phyloP scores from a whole-genome alignment of 2,113 vertebrate species.

The Aldabrachelys gigantea region DNA sequence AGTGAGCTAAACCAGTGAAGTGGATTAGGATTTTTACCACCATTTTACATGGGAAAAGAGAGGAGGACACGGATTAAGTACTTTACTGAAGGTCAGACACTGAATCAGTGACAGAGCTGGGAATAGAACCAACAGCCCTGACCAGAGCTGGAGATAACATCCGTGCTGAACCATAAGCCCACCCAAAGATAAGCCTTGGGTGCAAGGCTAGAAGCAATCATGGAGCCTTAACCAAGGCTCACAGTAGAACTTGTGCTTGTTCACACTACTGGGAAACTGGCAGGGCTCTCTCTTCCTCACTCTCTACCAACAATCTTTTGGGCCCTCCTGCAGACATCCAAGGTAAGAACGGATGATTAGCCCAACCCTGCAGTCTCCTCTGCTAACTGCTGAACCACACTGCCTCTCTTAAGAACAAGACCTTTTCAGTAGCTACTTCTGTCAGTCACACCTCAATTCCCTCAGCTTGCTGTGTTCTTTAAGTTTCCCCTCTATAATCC shows the following conservation, averaged over 20 bases:
- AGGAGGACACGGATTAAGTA: background rate
- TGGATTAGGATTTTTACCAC: slow-evolving; percentile 27
- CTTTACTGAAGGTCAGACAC: background rate
- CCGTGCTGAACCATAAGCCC: background rate
- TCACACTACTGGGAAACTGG: background rate
- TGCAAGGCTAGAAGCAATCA: background rate
- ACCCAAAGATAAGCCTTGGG: background rate
- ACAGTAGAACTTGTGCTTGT: background rate
- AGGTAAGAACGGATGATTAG: background rate
- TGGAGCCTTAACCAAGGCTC: background rate
- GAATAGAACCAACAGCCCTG: background rate
- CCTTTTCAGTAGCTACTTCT: background rate
- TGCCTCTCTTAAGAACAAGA: background rate
- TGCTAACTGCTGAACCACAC: background rate
- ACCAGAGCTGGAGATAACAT: background rate
- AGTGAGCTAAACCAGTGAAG: accelerated
- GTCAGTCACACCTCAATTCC: background rate
- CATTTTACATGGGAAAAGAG: slow-evolving; percentile 14
- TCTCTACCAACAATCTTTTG: background rate
- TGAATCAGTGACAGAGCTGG: background rate
- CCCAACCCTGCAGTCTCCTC: background rate
- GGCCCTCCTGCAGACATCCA: background rate
- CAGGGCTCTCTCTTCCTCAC: background rate
- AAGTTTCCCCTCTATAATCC: background rate
- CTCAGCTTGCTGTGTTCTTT: background rate